Evolutionary conservation across 2,888 invertebrate species (phyloP), one percentile per base, ranked within the genome.

Genomic region (Lycophotia porphyrea): DNA sequence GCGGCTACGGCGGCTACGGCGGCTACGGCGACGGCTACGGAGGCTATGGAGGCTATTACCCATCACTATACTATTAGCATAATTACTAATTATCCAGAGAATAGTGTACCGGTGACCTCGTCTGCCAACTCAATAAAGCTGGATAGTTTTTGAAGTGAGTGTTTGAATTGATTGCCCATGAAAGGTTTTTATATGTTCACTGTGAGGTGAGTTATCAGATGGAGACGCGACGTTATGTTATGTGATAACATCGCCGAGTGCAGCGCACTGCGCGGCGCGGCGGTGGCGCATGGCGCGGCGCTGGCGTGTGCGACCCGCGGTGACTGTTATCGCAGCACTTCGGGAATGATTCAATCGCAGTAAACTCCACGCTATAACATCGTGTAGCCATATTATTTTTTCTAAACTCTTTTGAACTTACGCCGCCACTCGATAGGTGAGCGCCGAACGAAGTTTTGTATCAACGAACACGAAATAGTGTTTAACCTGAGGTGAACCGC

Each of bases 141-240:
- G 15, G 58, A 63, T 21, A 8, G 3, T 47, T 42, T 65, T 80
- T 34, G 31, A 64, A 68, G 15, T 60, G 44, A 64, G 18, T 70
- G 24, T 80, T 80, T 47, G 15, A 24, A 47, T 63, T 84, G 39
- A 34, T 13, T 24, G 49, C 5, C 42, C 44, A 18, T 68, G 52
- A 44, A 49, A 47, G 44, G 42, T n/a, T 47, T 60, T 42, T 47
- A 24, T 47, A 34, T 63, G 27, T 73, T 52, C 64, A 66, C 21
- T n/a, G 68, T n/a, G 36, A 63, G 49, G 61, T 9, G 52, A 58
- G 66, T 55, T 71, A 84, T 84, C 83, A 68, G 85, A 82, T 82
- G 34, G 65, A 85, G 76, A 86, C 84, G 61, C 52, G 31, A 64
- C 77, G 36, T 60, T 55, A 58, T 44, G 69, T 31, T 8, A 55